Evolutionary conservation across 2,888 invertebrate genomes (phyloP).

Genomic region (Spisula solida): DNA sequence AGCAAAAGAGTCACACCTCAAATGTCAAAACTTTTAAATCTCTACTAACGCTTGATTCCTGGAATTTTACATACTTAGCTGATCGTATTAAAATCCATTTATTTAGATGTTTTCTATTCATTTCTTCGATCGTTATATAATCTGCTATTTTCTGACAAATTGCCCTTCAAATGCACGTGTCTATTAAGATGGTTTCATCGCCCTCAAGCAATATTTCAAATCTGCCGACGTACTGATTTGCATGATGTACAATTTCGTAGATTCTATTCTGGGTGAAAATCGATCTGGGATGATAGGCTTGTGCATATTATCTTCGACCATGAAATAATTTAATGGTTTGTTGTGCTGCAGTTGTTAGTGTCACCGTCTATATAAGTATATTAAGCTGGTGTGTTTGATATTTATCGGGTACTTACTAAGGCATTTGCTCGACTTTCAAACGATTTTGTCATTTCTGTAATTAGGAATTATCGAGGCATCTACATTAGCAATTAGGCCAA

Average conservation of each 20-base stretch:
- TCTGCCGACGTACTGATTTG: background rate
- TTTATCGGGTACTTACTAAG: too few species aligned
- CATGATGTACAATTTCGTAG: conserved; percentile 11
- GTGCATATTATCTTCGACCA: background rate
- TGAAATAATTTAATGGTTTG: background rate
- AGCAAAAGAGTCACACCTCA: too few species aligned
- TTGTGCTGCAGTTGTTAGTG: background rate
- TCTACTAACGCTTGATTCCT: background rate
- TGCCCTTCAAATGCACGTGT: conserved; percentile 8
- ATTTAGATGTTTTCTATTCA: background rate
- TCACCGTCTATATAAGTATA: background rate
- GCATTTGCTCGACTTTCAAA: too few species aligned
- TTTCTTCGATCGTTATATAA: background rate
- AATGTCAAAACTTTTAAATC: too few species aligned
- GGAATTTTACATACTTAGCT: background rate
- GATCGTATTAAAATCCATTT: background rate
- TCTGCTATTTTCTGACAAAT: background rate
- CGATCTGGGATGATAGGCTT: background rate
- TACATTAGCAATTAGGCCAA: too few species aligned
- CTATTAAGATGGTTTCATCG: background rate
- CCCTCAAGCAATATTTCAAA: background rate
- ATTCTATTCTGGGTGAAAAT: conserved; percentile 17
- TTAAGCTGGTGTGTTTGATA: too few species aligned
- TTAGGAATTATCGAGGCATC: too few species aligned
- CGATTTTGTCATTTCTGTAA: too few species aligned